Evolutionary conservation across 2,888 invertebrate species (phyloP).

Genomic region (Crepidodera aurea): DNA sequence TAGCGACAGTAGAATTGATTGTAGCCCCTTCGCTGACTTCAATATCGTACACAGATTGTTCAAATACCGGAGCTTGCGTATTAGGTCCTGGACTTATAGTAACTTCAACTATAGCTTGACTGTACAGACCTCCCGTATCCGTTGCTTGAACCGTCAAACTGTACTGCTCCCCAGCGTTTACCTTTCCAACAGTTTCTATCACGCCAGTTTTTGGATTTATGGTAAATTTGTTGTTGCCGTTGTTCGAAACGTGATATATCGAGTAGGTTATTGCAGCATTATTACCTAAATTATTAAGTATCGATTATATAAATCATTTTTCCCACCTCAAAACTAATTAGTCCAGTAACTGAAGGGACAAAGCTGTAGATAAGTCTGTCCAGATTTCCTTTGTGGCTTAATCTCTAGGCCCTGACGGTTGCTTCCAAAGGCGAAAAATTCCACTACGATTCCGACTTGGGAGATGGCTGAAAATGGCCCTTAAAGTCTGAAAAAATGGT

Average conservation of each 20-base stretch:
- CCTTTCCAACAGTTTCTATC: conserved; percentile 77
- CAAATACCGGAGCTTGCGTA: conserved; percentile 82
- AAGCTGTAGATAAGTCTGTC: no score
- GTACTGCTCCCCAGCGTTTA: conserved; percentile 88
- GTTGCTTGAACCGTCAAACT: conserved; percentile 86
- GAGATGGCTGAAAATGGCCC: no score
- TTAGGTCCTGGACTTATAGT: conserved; percentile 85
- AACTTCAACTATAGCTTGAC: conserved; percentile 87
- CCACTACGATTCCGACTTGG: no score
- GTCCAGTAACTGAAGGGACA: no score
- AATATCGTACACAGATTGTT: conserved; percentile 83
- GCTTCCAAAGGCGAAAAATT: no score
- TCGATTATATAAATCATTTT: neutral
- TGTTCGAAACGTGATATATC: conserved; percentile 91
- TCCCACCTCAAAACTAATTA: neutral
- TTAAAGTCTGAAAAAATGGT: no score
- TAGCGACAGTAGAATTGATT: conserved; percentile 84
- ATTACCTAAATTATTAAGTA: conserved; percentile 61
- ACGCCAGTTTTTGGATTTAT: conserved; percentile 82
- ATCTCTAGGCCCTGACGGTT: no score
- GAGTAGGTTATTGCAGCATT: conserved; percentile 85
- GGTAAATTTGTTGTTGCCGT: conserved; percentile 84
- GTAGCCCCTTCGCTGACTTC: conserved; percentile 90
- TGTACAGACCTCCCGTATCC: conserved; percentile 80
- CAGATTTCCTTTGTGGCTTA: no score